Conservation (phyloP, 2,888 invertebrate species). For the Drosophila antonietae region DNA sequence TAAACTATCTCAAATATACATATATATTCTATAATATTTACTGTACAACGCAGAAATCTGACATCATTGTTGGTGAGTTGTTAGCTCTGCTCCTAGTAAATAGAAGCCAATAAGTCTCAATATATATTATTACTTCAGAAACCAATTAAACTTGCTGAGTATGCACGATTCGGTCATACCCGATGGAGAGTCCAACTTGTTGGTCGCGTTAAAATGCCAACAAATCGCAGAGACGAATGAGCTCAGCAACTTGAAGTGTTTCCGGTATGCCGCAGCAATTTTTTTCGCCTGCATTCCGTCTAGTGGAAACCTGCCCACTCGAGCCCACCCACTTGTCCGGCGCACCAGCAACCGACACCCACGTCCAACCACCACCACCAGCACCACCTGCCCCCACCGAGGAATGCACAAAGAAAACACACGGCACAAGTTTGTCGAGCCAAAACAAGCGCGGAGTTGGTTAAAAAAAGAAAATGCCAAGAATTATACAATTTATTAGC, state of each 20-base stretch:
- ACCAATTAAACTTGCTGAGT: constrained; percentile 3
- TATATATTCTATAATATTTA: too few species aligned
- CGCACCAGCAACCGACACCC: constrained; percentile 2
- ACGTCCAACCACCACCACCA: neutral
- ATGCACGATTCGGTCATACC: neutral
- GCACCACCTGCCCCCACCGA: constrained; percentile 19
- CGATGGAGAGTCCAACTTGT: constrained; percentile 16
- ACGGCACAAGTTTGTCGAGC: constrained; percentile 59
- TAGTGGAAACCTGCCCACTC: constrained; percentile 25
- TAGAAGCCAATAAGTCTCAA: neutral
- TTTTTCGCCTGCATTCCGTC: constrained; percentile 47
- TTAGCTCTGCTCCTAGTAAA: neutral
- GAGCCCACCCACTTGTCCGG: constrained; percentile 7
- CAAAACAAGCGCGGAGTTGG: constrained; percentile 40
- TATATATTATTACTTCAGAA: too few species aligned
- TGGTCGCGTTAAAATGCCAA: constrained; percentile 75
- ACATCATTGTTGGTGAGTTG: too few species aligned
- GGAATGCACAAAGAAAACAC: constrained; percentile 55
- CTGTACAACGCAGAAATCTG: too few species aligned
- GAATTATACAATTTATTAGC: constrained; percentile 69
- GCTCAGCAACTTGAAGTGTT: constrained; percentile 76
- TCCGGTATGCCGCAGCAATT: constrained; percentile 81
- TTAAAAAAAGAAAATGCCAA: constrained; percentile 13
- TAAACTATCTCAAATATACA: too few species aligned
- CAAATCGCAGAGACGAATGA: constrained; percentile 81